Percentiles rank a stretch among this genome's conserved stretches.
These are phyloP conservation scores for Ceratina australensis DNA, from an alignment of 1,140 invertebrate species.

Conservation along the genomic window DNA sequence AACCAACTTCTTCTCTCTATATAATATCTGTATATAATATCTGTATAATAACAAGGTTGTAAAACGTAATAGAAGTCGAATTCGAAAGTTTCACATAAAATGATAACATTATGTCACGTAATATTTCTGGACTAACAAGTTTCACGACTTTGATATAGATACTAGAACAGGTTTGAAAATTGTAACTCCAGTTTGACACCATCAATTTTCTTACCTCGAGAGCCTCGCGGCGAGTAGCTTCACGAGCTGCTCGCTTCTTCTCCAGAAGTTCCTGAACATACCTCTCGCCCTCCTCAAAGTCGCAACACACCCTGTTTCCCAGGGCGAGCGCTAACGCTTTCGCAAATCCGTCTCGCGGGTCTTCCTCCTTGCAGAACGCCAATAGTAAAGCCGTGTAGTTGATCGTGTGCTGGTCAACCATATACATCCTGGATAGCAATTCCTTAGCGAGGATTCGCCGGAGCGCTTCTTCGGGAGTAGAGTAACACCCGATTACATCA, in stretches of 20 bases:
- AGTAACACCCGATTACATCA: too few species aligned
- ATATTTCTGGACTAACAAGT: too few species aligned
- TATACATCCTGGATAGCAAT: constrained; percentile 80
- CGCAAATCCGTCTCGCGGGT: constrained; percentile 80
- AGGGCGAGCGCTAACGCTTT: constrained; percentile 80
- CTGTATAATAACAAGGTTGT: too few species aligned
- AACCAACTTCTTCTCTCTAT: neutral
- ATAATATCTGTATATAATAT: too few species aligned
- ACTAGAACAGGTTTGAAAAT: too few species aligned
- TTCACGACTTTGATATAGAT: too few species aligned
- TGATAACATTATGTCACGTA: too few species aligned
- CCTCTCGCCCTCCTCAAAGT: constrained; percentile 76
- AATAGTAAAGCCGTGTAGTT: constrained; percentile 82
- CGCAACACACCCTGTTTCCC: constrained; percentile 79
- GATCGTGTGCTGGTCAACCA: constrained; percentile 73
- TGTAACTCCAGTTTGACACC: too few species aligned
- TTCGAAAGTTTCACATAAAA: too few species aligned
- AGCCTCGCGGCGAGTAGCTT: constrained; percentile 1
- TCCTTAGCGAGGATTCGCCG: constrained; percentile 75
- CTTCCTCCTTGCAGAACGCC: constrained; percentile 81
- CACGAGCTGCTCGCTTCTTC: neutral
- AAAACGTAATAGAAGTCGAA: too few species aligned
- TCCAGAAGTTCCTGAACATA: constrained; percentile 49
- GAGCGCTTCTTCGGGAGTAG: neutral
- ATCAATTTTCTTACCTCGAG: constrained; percentile 24